Evolutionary conservation across 2,888 invertebrate species (phyloP).

Genomic region (Stenoptilia bipunctidactyla): DNA sequence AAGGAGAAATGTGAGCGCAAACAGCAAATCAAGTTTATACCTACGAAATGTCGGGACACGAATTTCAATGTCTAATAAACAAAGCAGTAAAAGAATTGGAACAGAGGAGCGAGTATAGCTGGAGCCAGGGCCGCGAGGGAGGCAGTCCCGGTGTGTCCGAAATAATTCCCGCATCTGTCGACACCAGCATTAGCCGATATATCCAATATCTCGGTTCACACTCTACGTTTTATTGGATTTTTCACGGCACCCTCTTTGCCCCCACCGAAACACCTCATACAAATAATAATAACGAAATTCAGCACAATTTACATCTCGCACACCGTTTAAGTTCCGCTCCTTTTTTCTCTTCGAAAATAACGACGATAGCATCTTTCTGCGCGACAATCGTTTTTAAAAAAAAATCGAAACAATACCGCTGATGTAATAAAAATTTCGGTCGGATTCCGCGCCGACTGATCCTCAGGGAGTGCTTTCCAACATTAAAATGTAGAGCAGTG

Average conservation of each 20-base stretch:
- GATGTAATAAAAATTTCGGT: neutral
- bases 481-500: conserved; percentile 24
- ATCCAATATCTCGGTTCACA: conserved; percentile 36
- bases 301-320: conserved; percentile 42
- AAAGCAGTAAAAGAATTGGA: neutral
- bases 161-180: conserved; percentile 16
- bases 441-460: conserved; percentile 4
- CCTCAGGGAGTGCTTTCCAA: conserved; percentile 23
- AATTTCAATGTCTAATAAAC: conserved; percentile 4
- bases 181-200: conserved; percentile 31
- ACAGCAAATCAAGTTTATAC: neutral
- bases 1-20: neutral
- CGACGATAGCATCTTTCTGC: conserved; percentile 34
- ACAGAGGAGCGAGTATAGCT: neutral
- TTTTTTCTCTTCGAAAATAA: conserved; percentile 23
- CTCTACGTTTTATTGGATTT: conserved; percentile 44
- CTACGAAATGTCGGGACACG: conserved; percentile 6
- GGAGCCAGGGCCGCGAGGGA: no score
- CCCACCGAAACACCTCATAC: conserved; percentile 36
- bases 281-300: conserved; percentile 52
- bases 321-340: conserved; percentile 16
- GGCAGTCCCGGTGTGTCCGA: conserved; percentile 13
- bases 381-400: conserved; percentile 20
- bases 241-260: conserved; percentile 28
- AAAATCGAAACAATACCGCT: neutral